phyloP scores from a whole-genome alignment of 2,113 vertebrate species.

The Trogon surrucura region DNA sequence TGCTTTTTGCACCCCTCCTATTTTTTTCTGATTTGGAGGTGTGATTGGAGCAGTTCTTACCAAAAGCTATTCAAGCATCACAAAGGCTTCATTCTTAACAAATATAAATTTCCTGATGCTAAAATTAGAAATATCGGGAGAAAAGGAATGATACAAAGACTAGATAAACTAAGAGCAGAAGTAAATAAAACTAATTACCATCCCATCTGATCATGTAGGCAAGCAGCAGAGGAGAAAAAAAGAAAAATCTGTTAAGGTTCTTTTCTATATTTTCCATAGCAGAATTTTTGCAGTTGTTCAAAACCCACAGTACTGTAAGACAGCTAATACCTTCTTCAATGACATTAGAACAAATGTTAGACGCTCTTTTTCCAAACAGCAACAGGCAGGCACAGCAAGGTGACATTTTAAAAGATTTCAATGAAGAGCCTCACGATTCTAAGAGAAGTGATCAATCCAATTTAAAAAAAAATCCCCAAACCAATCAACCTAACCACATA shows the following conservation, averaged over 20 bases:
- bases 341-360: background rate
- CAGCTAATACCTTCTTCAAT: background rate
- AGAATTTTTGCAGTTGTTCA: background rate
- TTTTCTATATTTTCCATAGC: background rate
- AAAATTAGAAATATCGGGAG: background rate
- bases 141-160: background rate
- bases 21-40: background rate
- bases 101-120: background rate
- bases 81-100: background rate
- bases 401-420: background rate
- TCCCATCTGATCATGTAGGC: constrained; percentile 91
- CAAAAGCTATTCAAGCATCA: fast-evolving
- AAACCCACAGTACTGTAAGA: background rate
- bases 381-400: background rate
- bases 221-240: constrained; percentile 71
- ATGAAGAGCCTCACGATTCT: background rate
- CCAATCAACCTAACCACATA: background rate
- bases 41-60: background rate
- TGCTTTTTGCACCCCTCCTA: background rate
- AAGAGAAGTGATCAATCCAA: background rate
- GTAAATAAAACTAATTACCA: constrained; percentile 86
- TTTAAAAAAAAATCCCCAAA: background rate
- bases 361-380: background rate
- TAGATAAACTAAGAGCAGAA: constrained; percentile 44
- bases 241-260: constrained; percentile 50